A percentile compares a stretch with the other conserved stretches of the same genome.
Conservation (phyloP, 2,888 invertebrate genomes). For the Drosophila subquinaria region DNA sequence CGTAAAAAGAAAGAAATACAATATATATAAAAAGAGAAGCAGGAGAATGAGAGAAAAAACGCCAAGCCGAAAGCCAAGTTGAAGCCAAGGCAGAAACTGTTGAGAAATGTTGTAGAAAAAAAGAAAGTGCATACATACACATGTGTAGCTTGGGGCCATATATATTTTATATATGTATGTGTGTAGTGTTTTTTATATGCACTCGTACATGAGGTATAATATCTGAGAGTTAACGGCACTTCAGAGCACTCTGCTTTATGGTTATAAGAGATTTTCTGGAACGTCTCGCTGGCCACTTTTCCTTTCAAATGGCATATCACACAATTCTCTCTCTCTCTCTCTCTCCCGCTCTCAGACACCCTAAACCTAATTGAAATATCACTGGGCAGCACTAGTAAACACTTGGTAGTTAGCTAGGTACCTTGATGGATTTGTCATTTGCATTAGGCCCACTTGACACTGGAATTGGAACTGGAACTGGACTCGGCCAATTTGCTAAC, state of each 20-base stretch:
- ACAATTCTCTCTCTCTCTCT: not conserved
- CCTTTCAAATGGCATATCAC: slow-evolving; percentile 49
- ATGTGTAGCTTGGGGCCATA: slow-evolving; percentile 12
- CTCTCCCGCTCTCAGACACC: not conserved
- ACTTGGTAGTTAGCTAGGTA: slow-evolving; percentile 7
- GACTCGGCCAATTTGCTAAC: slow-evolving; percentile 21
- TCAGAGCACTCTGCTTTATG: slow-evolving; percentile 29
- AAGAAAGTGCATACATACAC: slow-evolving; percentile 60
- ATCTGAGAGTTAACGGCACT: slow-evolving; percentile 50
- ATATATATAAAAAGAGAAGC: not conserved
- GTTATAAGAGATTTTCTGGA: slow-evolving; percentile 37
- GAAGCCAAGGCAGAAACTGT: slow-evolving; percentile 37
- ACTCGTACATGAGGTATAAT: slow-evolving; percentile 17
- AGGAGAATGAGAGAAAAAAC: not conserved
- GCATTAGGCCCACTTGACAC: slow-evolving; percentile 16
- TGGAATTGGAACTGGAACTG: slow-evolving; percentile 31
- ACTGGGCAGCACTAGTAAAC: slow-evolving; percentile 13
- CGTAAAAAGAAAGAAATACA: slow-evolving; percentile 18
- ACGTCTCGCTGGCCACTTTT: slow-evolving; percentile 43
- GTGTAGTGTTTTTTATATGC: not conserved
- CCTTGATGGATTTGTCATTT: slow-evolving; percentile 17
- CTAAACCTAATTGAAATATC: not conserved
- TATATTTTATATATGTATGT: slow-evolving; percentile 7
- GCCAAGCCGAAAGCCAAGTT: slow-evolving; percentile 27
- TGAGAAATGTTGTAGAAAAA: slow-evolving; percentile 68